Percentiles rank a stretch among this genome's conserved stretches.
Conservation (phyloP, 2,797 vertebrate species). For the Channallabes apus region DNA sequence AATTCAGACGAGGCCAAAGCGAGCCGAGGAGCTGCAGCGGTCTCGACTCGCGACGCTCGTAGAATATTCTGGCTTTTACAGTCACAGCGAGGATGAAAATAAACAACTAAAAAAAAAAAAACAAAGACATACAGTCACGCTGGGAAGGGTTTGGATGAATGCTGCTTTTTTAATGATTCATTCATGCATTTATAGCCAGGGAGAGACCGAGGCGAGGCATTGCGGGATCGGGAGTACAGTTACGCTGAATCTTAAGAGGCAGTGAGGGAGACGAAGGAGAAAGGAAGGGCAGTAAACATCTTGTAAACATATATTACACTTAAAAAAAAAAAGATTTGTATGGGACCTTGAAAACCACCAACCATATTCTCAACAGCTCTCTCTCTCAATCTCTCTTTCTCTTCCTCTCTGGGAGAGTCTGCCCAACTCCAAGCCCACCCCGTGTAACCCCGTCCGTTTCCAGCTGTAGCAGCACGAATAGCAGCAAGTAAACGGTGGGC, state of each 20-base stretch:
- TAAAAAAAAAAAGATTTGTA: constrained; percentile 33
- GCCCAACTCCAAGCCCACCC: neutral
- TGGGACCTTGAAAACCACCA: constrained; percentile 14
- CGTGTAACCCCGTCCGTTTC: no score
- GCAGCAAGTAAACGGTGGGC: neutral
- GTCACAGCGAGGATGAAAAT: constrained; percentile 67
- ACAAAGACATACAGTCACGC: constrained; percentile 11
- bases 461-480: neutral
- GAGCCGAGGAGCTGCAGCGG: constrained; percentile 1
- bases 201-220: constrained; percentile 25
- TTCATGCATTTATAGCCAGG: constrained; percentile 44
- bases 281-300: constrained; percentile 37
- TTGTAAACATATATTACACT: constrained; percentile 41
- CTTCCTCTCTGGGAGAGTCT: neutral
- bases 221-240: neutral
- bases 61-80: constrained; percentile 60
- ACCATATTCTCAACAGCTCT: neutral
- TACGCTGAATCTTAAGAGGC: constrained; percentile 11
- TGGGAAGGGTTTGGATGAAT: constrained; percentile 37
- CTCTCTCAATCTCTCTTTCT: neutral
- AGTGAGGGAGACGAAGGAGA: constrained; percentile 10
- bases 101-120: constrained; percentile 50
- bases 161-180: constrained; percentile 42
- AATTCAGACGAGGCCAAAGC: constrained; percentile 24
- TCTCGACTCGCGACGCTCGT: neutral